These are phyloP conservation scores for Pinctada fucata DNA, from an alignment of 2,888 invertebrate genomes.

Conservation along the genomic window DNA sequence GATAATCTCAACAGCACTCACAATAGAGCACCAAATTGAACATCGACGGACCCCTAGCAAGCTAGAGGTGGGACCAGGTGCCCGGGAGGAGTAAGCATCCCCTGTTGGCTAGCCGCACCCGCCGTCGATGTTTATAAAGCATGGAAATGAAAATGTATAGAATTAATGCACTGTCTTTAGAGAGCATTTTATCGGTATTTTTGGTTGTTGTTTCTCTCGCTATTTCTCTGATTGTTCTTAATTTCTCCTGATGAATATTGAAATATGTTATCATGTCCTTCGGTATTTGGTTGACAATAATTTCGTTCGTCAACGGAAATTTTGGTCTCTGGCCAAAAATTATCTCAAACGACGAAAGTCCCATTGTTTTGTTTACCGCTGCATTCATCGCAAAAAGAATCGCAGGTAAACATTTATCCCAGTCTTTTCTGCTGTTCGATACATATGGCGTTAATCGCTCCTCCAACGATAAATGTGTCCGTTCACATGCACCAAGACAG, in stretches of 20 bases:
- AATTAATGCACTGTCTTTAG: too few relatives aligned
- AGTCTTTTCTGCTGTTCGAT: conserved; percentile 27
- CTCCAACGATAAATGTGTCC: conserved; percentile 36
- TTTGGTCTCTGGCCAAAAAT: conserved; percentile 37
- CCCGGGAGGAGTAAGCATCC: too few relatives aligned
- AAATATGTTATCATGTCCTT: conserved; percentile 18
- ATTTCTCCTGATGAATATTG: not conserved
- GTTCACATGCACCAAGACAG: too few relatives aligned
- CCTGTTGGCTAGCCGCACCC: too few relatives aligned
- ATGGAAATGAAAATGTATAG: too few relatives aligned
- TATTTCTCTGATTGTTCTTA: conserved; percentile 2
- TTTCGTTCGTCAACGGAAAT: conserved; percentile 32
- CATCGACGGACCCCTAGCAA: too few relatives aligned
- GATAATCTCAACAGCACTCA: too few relatives aligned
- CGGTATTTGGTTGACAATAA: conserved; percentile 3
- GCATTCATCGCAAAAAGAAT: conserved; percentile 42
- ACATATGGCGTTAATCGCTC: conserved; percentile 39
- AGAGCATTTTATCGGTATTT: conserved; percentile 11
- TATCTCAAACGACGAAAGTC: conserved; percentile 43
- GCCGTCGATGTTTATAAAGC: too few relatives aligned
- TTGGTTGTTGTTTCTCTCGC: conserved; percentile 10
- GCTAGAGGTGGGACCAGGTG: too few relatives aligned
- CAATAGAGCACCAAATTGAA: too few relatives aligned
- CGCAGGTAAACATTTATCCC: conserved; percentile 24
- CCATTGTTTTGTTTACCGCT: conserved; percentile 28